Conservation (phyloP, 2,113 vertebrate species). For the Sinocyclocheilus rhinocerous region DNA sequence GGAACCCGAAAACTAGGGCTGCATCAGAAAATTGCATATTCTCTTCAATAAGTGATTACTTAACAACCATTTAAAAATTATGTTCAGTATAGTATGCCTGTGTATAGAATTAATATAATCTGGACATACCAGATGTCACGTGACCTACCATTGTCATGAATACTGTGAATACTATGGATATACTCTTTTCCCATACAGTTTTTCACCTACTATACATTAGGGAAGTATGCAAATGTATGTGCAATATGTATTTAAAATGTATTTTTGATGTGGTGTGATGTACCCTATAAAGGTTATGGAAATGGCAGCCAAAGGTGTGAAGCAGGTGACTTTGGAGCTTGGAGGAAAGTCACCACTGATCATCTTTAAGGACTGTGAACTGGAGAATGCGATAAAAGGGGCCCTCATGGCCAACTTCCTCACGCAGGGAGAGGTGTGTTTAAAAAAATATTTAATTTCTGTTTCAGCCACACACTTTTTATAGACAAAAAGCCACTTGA, state of each 20-base stretch:
- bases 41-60: no score
- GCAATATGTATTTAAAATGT: neutral
- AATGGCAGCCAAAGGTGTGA: conserved; percentile 86
- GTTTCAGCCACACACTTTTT: neutral
- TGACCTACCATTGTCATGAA: no score
- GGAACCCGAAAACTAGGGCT: no score
- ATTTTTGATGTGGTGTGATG: no score
- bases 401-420: conserved; percentile 97
- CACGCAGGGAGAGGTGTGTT: conserved; percentile 88
- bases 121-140: no score
- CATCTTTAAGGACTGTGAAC: conserved; percentile 89
- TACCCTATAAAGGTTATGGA: conserved; percentile 85
- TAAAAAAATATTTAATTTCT: neutral
- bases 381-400: conserved; percentile 90
- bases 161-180: no score
- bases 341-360: conserved; percentile 96
- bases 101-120: no score
- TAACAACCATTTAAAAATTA: no score
- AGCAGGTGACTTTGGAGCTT: conserved; percentile 92
- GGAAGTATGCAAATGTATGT: neutral
- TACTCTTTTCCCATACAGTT: neutral
- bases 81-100: no score
- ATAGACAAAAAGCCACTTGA: neutral
- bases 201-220: neutral
- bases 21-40: no score